Evolutionary conservation across 1,140 invertebrate species (phyloP).

Genomic region (Trichonephila clavipes): DNA sequence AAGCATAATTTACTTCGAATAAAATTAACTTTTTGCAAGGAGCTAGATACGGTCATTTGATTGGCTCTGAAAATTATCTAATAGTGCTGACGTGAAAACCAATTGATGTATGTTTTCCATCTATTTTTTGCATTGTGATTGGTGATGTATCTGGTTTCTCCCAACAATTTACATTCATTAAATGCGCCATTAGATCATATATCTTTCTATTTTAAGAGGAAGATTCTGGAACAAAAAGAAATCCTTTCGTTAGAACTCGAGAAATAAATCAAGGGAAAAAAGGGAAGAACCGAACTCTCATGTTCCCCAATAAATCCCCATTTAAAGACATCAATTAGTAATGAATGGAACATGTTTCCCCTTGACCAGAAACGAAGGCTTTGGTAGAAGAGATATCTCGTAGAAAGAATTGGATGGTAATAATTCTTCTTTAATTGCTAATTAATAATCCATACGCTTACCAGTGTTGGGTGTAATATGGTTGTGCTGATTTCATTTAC

Average conservation of each 20-base stretch:
- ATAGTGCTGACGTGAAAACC: background rate
- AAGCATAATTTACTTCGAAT: background rate
- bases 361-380: background rate
- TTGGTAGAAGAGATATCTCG: background rate
- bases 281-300: background rate
- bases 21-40: background rate
- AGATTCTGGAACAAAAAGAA: background rate
- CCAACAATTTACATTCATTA: conserved; percentile 3
- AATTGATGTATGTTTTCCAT: background rate
- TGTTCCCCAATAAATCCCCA: background rate
- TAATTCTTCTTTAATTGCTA: background rate
- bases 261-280: background rate
- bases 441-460: conserved; percentile 1
- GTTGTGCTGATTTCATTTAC: background rate
- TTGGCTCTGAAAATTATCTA: background rate
- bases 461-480: background rate
- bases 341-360: background rate
- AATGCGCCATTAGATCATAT: background rate
- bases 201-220: background rate
- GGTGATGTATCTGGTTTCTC: background rate
- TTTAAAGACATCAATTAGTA: background rate
- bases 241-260: background rate
- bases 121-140: background rate
- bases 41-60: background rate
- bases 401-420: background rate